These are phyloP conservation scores for Ophion costatus DNA, from an alignment of 2,888 invertebrate genomes.

Conservation along the genomic window DNA sequence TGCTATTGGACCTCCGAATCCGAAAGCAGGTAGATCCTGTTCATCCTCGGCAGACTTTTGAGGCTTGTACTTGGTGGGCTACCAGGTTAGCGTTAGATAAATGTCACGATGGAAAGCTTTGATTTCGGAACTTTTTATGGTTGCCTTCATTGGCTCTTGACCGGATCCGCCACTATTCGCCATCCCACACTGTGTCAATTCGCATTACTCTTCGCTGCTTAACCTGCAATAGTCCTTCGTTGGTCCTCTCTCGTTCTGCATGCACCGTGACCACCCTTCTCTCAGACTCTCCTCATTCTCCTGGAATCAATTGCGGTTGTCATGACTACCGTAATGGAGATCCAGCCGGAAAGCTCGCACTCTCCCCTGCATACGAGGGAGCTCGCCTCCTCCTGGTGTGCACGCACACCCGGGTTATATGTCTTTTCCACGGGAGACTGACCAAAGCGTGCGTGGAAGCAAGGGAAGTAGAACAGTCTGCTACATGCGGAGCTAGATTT, in stretches of 20 bases:
- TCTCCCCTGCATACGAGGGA: conserved; percentile 26
- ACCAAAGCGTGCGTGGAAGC: conserved; percentile 73
- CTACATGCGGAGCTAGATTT: conserved; percentile 63
- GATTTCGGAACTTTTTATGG: background rate
- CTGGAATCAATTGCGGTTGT: conserved; percentile 82
- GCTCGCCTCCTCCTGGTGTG: conserved; percentile 12
- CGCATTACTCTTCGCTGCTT: conserved; percentile 9
- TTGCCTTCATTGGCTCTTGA: background rate
- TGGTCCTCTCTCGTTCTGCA: conserved; percentile 2
- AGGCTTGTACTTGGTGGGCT: no score
- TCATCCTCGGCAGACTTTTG: no score
- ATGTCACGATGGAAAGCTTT: background rate
- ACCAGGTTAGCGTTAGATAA: no score
- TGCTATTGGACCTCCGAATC: no score
- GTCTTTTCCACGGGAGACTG: conserved; percentile 79
- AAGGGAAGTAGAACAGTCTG: conserved; percentile 54
- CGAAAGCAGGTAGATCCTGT: no score
- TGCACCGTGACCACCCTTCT: conserved; percentile 19
- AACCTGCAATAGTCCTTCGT: background rate
- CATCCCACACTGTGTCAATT: background rate
- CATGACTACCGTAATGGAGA: conserved; percentile 83
- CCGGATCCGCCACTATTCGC: background rate
- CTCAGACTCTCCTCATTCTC: conserved; percentile 72
- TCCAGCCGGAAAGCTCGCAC: conserved; percentile 76
- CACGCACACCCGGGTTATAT: conserved; percentile 46